Base-by-base conservation (phyloP, 2,113 vertebrate genomes). In the Syngnathoides biaculeatus region DNA sequence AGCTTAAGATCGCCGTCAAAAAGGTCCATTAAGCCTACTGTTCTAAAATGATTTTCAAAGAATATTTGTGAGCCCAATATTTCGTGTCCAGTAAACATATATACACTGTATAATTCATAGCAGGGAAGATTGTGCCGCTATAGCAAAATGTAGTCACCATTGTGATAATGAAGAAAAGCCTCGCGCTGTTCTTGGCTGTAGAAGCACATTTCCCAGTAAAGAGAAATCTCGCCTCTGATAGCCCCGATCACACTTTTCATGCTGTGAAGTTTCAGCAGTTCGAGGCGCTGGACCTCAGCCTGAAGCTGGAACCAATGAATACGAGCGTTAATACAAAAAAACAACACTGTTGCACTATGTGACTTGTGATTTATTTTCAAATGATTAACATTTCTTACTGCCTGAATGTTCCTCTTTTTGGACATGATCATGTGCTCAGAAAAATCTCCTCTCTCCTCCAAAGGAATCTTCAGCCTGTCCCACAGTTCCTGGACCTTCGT, bases 191-290 rank as follows among this genome's bases (percentile, higher is more conserved):
- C 92, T 9, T 83, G 73, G 55, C 95, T 93, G 50, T 92, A 97
- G 78, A 95, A 95, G 64, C 97, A 98, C 56, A 74, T 93, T 48
- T 95, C 94, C 96, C 96, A 99, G 72, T 93, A 90, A 5, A 74
- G 62, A 8, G 74, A 73, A 27, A 99, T 81, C 83, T 99, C 95
- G 0, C 66, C 79, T 39, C 96, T 87, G 80, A 93, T 89, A 0
- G 88, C 82, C 47, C 91, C 92, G 1, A 93, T 87, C 57, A 98
- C 84, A 0, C 85, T 89, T 75, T 90, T 89, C 71, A 98, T 85
- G 82, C 96, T 98, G 75, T 94, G 91, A 68, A 92, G 81, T 85
- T 97, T 96, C 67, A 97, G 75, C 74, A 94, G 82, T 74, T 96
- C 91, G 50, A 98, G 83, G 15, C 60, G 92, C 24, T 93, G 88